These are phyloP conservation scores for Hyposoter dolosus DNA, from an alignment of 2,888 invertebrate species.

Conservation along the genomic window DNA sequence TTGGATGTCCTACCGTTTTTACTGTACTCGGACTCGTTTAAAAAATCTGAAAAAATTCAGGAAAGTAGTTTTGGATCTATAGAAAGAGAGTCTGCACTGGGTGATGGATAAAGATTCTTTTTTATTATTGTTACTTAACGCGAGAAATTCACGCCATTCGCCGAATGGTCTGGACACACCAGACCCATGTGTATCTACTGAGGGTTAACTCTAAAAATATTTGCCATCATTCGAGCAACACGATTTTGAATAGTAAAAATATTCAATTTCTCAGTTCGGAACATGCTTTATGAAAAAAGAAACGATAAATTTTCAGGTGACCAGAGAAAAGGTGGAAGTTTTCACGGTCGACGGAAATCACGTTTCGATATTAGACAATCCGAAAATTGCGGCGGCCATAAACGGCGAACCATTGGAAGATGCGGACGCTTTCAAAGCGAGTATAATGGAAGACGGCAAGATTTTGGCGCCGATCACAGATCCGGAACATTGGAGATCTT, in stretches of 20 bases:
- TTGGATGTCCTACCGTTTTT: no score
- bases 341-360: slow-evolving; percentile 91
- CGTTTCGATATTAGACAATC: slow-evolving; percentile 89
- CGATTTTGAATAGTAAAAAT: not conserved
- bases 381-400: slow-evolving; percentile 86
- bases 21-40: no score
- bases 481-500: slow-evolving; percentile 63
- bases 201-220: not conserved
- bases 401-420: slow-evolving; percentile 80
- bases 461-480: slow-evolving; percentile 69
- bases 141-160: no score
- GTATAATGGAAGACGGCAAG: slow-evolving; percentile 75
- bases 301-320: slow-evolving; percentile 81
- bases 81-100: no score
- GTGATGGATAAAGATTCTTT: no score
- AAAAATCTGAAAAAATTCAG: no score
- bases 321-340: slow-evolving; percentile 87
- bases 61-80: no score
- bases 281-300: not conserved
- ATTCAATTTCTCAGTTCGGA: not conserved
- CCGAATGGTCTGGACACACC: no score
- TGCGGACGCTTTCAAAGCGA: slow-evolving; percentile 75
- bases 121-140: no score
- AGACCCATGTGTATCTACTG: no score
- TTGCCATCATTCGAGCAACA: not conserved